Evolutionary conservation across 2,113 vertebrate species (phyloP).

Genomic region (Carassius carassius): DNA sequence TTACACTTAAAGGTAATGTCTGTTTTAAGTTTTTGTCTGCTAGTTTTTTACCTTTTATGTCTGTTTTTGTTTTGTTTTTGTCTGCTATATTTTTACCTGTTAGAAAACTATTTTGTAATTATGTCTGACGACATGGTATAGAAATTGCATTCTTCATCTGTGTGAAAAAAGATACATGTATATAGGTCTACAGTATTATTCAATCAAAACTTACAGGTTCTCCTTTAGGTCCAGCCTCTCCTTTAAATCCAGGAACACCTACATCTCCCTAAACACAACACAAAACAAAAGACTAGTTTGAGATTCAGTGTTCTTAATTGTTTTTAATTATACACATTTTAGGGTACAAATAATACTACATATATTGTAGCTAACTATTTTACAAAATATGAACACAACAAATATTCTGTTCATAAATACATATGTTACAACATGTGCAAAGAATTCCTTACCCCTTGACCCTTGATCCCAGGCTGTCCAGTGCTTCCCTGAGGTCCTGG

Average conservation of each 20-base stretch:
- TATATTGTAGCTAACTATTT: background rate
- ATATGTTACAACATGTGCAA: background rate
- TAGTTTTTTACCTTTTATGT: too few species aligned
- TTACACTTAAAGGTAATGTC: too few species aligned
- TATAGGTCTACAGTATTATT: background rate
- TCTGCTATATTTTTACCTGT: background rate
- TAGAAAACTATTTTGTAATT: background rate
- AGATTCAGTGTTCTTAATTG: too few species aligned
- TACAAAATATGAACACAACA: background rate
- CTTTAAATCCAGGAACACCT: slow-evolving; percentile 93
- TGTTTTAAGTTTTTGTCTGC: too few species aligned
- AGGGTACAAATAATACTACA: too few species aligned
- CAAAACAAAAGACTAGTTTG: slow-evolving; percentile 18
- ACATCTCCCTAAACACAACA: slow-evolving; percentile 84
- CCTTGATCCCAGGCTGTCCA: slow-evolving; percentile 93
- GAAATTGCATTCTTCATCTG: background rate
- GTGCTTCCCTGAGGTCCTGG: slow-evolving; percentile 94
- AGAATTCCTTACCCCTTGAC: slow-evolving; percentile 82
- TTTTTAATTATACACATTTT: too few species aligned
- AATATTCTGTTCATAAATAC: background rate
- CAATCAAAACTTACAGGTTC: slow-evolving; percentile 83
- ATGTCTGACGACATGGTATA: background rate
- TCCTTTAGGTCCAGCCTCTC: slow-evolving; percentile 93
- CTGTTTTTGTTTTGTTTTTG: too few species aligned
- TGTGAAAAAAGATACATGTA: background rate